phyloP scores from a whole-genome alignment of 2,888 invertebrate species.

The Phasia obesa region DNA sequence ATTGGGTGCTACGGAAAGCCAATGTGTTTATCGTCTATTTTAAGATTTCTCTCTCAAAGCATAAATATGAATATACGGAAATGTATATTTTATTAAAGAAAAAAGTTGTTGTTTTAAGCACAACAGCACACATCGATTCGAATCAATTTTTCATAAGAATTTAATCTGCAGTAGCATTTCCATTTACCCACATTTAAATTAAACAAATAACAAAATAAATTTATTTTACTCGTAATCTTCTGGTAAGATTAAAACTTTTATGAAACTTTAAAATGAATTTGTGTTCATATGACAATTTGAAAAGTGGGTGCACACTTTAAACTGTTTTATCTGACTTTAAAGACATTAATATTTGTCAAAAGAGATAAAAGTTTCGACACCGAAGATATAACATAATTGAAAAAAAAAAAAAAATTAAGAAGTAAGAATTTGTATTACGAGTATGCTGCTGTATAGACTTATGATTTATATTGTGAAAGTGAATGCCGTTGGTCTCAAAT shows the following conservation, averaged over 20 bases:
- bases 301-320: not conserved
- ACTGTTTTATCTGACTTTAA: slow-evolving; percentile 9
- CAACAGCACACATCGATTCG: slow-evolving; percentile 47
- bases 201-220: slow-evolving; percentile 24
- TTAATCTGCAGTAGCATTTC: slow-evolving; percentile 60
- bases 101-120: slow-evolving; percentile 37
- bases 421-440: not conserved
- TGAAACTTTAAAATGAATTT: slow-evolving; percentile 44
- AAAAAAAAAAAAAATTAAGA: not conserved
- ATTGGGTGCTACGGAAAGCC: slow-evolving; percentile 52
- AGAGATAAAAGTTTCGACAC: slow-evolving; percentile 8
- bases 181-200: slow-evolving; percentile 33
- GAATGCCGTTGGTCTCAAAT: no score
- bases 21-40: slow-evolving; percentile 36
- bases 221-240: slow-evolving; percentile 35
- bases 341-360: not conserved
- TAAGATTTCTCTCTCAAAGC: slow-evolving; percentile 43
- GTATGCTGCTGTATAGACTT: not conserved
- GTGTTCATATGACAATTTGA: not conserved
- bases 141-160: slow-evolving; percentile 56
- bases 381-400: not conserved
- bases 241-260: slow-evolving; percentile 43
- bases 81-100: not conserved
- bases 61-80: not conserved
- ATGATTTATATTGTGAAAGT: not conserved